Base-by-base conservation (phyloP, 2,888 invertebrate genomes). In the Odontothrips loti region DNA sequence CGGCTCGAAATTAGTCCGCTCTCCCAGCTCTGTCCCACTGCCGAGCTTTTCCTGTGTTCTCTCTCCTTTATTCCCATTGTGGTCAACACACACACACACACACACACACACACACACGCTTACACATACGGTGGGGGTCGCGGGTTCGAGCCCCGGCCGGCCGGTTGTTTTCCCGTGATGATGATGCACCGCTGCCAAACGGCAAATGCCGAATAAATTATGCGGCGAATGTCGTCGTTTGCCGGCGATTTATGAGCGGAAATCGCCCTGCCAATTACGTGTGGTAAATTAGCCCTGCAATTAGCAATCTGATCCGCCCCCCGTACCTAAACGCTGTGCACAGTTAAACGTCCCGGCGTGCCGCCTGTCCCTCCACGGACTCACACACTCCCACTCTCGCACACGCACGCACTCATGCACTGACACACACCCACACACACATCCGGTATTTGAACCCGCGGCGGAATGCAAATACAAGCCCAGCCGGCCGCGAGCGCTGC, bases 171-270 rank as follows among this genome's bases (percentile, higher is more conserved):
- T 43, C 3, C 6, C 3, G 2, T 43, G 34, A 43, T 43, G 34
- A 43, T 43, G 34, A 43, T 43, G 58, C 58, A n/a, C 17, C 58
- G 58, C 17, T 15, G 58, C 17, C 58, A n/a, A n/a, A 8, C 27
- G 68, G 9, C 27, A 9, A 27, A 75, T 27, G 23, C 10, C 68
- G 23, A 27, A 75, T 75, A 75, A 27, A 75, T 75, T 75, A 75
- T 75, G 68, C 68, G 9, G 4, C 27, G 68, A 58, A 58, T 58
- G 58, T 58, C 58, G 58, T 27, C 27, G 68, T n/a, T 15, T 12
- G 68, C 23, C 68, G 12, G 23, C 12, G 68, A 75, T 75, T 75
- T 75, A 75, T 75, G 68, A 43, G 68, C 68, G 68, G 68, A 75
- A 75, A 75, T 75, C 68, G 68, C 11, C 11, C 68, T 75, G 68